Evolutionary conservation across 1,140 invertebrate species (phyloP), one percentile per base, ranked within the genome.

Genomic region (Macrobrachium rosenbergii): DNA sequence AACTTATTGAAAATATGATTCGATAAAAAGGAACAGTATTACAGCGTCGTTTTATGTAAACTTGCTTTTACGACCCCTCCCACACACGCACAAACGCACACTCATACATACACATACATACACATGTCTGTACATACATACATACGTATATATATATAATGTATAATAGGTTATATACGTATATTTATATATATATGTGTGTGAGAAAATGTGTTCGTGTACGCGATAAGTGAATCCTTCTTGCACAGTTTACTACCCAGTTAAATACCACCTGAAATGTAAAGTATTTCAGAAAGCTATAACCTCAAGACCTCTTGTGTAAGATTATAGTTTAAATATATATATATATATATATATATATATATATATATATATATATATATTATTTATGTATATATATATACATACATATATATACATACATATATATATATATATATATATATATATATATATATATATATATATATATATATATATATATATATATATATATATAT

Each of bases 281-380:
- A 37, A 37, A 37, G 28, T 37, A 37, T 37, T 37, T 37, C 28
- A 2, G 28, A 37, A 37, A 37, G 28, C 3, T 37, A 37, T 37
- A 37, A 37, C 28, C 28, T 37, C 28, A 37, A 37, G 28, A 37
- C 28, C 28, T 37, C 28, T 8, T 67, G 28, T 67, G 12, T 67
- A 67, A 67, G 1, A 2, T 16, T 37, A 52, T 2, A 52, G 2
- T 37, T 52, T 52, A 52, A 6, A 52, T 52, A 52, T 52, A 64
- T 69, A 17, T 69, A 23, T 67, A 23, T 67, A 23, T 67, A 12
- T 67, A 28, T 67, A 28, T 67, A 67, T 23, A 67, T 67, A 67
- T 67, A 67, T 67, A 67, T 67, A 67, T 67, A 67, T 67, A 67
- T 64, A 67, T 67, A 67, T 67, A 67, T 67, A 67, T n/a, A 67